Base-by-base conservation (phyloP, 1,140 invertebrate genomes). In the Caenorhabditis brenneri region DNA sequence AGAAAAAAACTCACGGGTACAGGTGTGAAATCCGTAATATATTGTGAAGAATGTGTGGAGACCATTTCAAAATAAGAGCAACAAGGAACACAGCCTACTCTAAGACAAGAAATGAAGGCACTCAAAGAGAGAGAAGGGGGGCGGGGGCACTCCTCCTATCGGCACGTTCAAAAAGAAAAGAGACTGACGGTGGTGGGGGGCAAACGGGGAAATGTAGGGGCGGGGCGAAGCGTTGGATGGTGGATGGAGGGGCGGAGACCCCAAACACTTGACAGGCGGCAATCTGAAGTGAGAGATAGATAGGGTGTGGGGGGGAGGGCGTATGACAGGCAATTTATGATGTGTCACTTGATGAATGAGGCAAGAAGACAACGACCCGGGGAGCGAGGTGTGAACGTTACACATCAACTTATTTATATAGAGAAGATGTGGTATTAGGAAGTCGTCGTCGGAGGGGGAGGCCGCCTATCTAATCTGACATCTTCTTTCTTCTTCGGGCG, bases 331-430 rank as follows among this genome's bases (percentile, higher is more conserved):
- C 33, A 74, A 74, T 74, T 74, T 74, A 74, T 74, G 65, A 74
- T 74, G 65, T 74, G 65, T 74, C 65, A 74, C 33, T 74, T 74
- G 65, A 74, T 74, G n/a, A n/a, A 74, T 74, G 65, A 74, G 65
- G 22, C 22, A 12, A 27, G 53, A 27, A 22, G 24, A n/a, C n/a
- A n/a, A 55, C 48, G 48, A 6, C 12, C 19, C 22, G 53, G 22
- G 27, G 53, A 55, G 31, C 5, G 10, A 58, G 53, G 53, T 58
- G 53, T 58, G 65, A 74, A 74, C 65, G 65, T 74, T 74, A 74
- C 65, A 74, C 65, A 74, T 74, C 65, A 74, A 74, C 36, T 74
- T 74, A 74, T 74, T 55, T 27, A 51, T 51, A 51, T 51, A 51
- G n/a, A 51, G 15, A 6, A 42, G 5, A 6, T 42, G 39, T 6